Evolutionary conservation across 2,113 vertebrate genomes (phyloP).

Genomic region (Orientallactaga bullata): DNA sequence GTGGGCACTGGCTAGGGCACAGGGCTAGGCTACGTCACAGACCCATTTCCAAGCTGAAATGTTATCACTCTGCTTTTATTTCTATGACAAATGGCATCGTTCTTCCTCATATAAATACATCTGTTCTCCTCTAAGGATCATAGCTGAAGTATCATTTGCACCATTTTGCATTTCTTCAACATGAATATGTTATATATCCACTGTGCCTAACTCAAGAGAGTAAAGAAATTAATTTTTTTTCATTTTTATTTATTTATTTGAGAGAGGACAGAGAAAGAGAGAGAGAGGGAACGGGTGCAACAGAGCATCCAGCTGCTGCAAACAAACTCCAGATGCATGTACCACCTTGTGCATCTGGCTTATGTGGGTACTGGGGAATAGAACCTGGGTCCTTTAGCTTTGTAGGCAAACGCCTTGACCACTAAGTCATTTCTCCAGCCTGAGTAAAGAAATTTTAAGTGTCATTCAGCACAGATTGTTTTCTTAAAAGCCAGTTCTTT

Average conservation of each 20-base stretch:
- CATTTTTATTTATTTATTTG: background rate
- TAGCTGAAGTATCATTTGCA: background rate
- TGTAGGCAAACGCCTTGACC: too few relatives aligned
- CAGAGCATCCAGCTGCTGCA: background rate
- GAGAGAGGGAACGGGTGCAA: background rate
- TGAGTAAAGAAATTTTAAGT: background rate
- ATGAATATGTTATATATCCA: background rate
- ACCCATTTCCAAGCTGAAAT: background rate
- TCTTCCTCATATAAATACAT: background rate
- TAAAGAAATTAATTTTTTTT: background rate
- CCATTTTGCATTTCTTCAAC: background rate
- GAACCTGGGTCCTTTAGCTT: too few relatives aligned
- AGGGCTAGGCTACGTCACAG: background rate
- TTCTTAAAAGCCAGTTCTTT: constrained; percentile 22
- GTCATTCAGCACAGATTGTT: background rate
- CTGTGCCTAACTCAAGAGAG: background rate
- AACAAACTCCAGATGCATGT: too few relatives aligned
- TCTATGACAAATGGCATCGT: background rate
- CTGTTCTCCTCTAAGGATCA: background rate
- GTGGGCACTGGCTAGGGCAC: too few relatives aligned
- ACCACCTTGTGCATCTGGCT: too few relatives aligned
- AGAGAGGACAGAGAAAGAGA: too few relatives aligned
- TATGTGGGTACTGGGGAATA: too few relatives aligned
- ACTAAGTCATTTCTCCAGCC: too few relatives aligned
- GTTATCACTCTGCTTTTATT: constrained; percentile 10